Percentiles rank a stretch among this genome's conserved stretches.
Evolutionary conservation across 2,113 vertebrate species (phyloP).

Genomic region (Ia io): DNA sequence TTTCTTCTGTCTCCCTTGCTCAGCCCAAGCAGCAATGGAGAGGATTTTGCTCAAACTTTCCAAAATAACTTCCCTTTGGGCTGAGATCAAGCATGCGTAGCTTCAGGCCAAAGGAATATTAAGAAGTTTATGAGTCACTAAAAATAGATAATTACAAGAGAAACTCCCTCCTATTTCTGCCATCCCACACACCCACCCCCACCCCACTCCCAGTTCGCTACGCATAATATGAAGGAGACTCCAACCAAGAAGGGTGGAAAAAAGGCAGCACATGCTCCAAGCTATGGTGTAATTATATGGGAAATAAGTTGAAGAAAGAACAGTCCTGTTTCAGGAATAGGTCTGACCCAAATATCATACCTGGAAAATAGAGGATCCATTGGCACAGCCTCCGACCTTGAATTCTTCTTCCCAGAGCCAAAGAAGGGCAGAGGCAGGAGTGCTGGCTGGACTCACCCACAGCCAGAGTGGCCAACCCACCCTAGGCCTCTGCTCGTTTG

Average conservation of each 20-base stretch:
- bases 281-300: not conserved
- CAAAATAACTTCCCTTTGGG: slow-evolving; percentile 74
- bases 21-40: slow-evolving; percentile 24
- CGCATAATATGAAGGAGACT: not conserved
- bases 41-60: slow-evolving; percentile 72
- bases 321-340: not conserved
- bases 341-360: not conserved
- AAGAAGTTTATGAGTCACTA: slow-evolving; percentile 70
- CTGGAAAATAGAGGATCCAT: not conserved
- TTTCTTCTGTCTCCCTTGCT: slow-evolving; percentile 38
- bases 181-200: not conserved
- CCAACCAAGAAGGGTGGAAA: not conserved
- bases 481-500: not conserved
- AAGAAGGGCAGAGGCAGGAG: not conserved
- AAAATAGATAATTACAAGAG: slow-evolving; percentile 74
- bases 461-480: not conserved
- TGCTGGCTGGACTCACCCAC: not conserved
- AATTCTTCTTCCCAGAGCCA: not conserved
- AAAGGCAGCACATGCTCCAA: not conserved
- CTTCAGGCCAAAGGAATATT: slow-evolving; percentile 70
- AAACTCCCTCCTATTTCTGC: slow-evolving; percentile 61
- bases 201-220: not conserved
- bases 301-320: slow-evolving; percentile 10
- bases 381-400: not conserved
- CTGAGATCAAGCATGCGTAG: slow-evolving; percentile 60